These are phyloP conservation scores for Asobara japonica DNA, from an alignment of 1,140 invertebrate genomes.

Conservation along the genomic window DNA sequence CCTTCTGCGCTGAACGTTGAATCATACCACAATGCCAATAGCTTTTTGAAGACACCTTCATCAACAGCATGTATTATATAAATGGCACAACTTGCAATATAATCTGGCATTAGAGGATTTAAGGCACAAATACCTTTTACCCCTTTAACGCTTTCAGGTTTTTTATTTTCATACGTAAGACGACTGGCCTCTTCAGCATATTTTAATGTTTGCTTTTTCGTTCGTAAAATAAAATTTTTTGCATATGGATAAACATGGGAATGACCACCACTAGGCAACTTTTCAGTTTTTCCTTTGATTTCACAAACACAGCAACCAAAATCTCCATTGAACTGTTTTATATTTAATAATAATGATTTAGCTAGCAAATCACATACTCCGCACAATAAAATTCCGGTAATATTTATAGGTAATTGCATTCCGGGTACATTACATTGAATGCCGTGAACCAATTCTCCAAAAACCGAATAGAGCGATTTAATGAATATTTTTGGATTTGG, in stretches of 20 bases:
- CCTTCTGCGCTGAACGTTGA: not conserved
- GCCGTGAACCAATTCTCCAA: not conserved
- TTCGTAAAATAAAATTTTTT: not conserved
- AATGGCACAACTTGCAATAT: too few relatives aligned
- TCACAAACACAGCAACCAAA: not conserved
- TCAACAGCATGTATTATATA: too few relatives aligned
- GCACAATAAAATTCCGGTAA: not conserved
- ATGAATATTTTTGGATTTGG: not conserved
- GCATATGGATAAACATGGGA: not conserved
- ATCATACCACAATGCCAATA: constrained; percentile 1
- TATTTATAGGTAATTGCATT: not conserved
- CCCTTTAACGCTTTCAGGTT: too few relatives aligned
- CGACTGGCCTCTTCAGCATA: not conserved
- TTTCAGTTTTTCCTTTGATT: not conserved
- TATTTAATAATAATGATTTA: not conserved
- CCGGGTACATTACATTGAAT: not conserved
- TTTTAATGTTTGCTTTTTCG: not conserved
- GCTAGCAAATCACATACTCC: not conserved
- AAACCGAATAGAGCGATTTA: not conserved
- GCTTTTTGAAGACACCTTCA: too few relatives aligned
- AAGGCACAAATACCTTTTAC: too few relatives aligned
- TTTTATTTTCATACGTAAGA: not conserved
- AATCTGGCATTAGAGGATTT: too few relatives aligned
- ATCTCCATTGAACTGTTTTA: not conserved
- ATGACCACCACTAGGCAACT: not conserved